Percentiles rank a stretch among this genome's conserved stretches.
Evolutionary conservation across 64 coral and sea anemone species (phyloP).

Genomic region (Pocillopora damicornis): DNA sequence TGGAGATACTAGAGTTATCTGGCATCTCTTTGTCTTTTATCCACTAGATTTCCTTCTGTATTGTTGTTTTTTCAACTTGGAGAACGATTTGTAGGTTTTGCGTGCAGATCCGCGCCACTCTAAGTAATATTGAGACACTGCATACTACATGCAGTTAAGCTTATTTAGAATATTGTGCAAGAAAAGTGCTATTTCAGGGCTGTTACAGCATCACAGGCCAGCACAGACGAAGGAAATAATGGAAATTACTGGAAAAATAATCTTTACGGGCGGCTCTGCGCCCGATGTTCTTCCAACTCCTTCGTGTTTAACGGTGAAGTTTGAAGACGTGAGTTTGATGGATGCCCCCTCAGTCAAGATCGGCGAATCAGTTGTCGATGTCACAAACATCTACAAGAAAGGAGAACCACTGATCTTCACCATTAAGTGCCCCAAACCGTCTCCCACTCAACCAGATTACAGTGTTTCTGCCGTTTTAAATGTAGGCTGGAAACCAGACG

Average conservation of each 20-base stretch:
- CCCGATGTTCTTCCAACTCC: conserved; percentile 15
- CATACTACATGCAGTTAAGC: too few species aligned
- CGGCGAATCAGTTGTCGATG: conserved; percentile 39
- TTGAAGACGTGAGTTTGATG: conserved; percentile 48
- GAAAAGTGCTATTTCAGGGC: too few species aligned
- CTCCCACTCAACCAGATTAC: conserved; percentile 21
- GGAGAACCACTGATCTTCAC: conserved; percentile 30
- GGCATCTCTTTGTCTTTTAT: too few species aligned
- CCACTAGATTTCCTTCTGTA: too few species aligned
- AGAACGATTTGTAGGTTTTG: too few species aligned
- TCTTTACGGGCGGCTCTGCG: conserved; percentile 21
- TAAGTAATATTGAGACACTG: too few species aligned
- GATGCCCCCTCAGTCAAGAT: conserved; percentile 37
- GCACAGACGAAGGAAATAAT: conserved; percentile 22
- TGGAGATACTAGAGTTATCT: too few species aligned
- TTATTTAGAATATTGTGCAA: too few species aligned
- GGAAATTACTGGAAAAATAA: conserved; percentile 61
- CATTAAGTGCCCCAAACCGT: conserved; percentile 54
- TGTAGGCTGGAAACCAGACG: conserved; percentile 68
- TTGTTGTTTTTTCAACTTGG: too few species aligned
- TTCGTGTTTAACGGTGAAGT: conserved; percentile 56
- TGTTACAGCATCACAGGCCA: too few species aligned
- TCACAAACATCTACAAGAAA: conserved; percentile 29
- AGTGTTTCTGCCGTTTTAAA: conserved; percentile 76
- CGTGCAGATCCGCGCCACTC: too few species aligned